A percentile compares a stretch with the other conserved stretches of the same genome.
Conservation (phyloP, 2,113 vertebrate species). For the Actenoides lindsayi region DNA sequence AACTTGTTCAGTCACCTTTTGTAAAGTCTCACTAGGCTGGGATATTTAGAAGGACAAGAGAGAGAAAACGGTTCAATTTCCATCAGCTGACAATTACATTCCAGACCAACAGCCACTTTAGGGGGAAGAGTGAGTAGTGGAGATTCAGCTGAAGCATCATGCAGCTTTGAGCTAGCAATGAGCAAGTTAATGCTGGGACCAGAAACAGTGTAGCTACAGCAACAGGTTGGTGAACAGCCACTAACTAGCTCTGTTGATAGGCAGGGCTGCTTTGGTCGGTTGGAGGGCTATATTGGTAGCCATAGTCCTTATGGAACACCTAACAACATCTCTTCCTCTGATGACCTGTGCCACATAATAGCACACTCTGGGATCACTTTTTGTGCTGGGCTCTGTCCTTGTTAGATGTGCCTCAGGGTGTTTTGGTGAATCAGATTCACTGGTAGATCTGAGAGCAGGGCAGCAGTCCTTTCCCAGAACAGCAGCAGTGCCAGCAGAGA, state of each 20-base stretch:
- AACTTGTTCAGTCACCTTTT: background rate
- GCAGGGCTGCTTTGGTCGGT: background rate
- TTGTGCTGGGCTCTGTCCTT: background rate
- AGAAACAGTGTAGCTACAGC: background rate
- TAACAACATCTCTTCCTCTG: background rate
- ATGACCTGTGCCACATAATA: background rate
- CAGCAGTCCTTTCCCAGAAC: background rate
- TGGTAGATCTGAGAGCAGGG: background rate
- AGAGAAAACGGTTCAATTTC: background rate
- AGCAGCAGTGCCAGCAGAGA: background rate
- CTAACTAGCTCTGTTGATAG: background rate
- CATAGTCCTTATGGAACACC: background rate
- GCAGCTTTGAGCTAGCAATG: background rate
- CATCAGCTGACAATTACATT: background rate
- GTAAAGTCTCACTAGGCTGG: background rate
- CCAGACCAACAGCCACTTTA: background rate
- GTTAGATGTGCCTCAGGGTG: background rate
- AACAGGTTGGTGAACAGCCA: accelerated
- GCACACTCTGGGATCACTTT: background rate
- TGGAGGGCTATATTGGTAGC: background rate
- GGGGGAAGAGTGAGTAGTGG: background rate
- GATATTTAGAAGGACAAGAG: background rate
- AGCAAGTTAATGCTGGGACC: background rate
- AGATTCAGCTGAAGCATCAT: background rate
- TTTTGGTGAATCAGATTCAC: background rate